phyloP scores from a whole-genome alignment of 2,797 vertebrate species.

The Notamacropus eugenii region DNA sequence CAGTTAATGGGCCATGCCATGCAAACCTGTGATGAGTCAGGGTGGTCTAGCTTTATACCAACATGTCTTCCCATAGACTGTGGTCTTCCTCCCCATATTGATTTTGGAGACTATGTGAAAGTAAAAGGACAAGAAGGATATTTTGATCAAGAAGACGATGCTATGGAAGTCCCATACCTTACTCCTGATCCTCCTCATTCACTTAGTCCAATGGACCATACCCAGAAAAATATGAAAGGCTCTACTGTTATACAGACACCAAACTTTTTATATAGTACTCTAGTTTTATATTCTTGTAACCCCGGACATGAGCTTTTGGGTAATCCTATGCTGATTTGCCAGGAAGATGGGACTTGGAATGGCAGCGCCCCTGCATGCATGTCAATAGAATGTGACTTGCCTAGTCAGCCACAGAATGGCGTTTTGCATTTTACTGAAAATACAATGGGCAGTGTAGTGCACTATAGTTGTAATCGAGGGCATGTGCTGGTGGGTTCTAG shows the following conservation, averaged over 20 bases:
- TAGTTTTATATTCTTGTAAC: constrained; percentile 91
- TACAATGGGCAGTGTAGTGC: constrained; percentile 87
- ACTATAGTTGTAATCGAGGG: constrained; percentile 91
- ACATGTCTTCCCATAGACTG: constrained; percentile 93
- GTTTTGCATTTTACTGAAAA: constrained; percentile 89
- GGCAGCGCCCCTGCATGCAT: constrained; percentile 93
- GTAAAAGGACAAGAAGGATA: constrained; percentile 78
- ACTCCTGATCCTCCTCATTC: constrained; percentile 69
- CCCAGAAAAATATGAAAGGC: constrained; percentile 60
- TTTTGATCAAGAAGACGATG: constrained; percentile 72
- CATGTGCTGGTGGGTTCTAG: constrained; percentile 89
- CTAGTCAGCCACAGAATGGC: constrained; percentile 89
- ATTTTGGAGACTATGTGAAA: constrained; percentile 93
- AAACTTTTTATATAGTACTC: constrained; percentile 91
- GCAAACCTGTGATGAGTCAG: constrained; percentile 94
- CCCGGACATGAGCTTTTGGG: constrained; percentile 91
- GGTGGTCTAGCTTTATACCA: constrained; percentile 94
- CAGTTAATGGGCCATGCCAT: constrained; percentile 94
- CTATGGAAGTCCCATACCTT: constrained; percentile 68
- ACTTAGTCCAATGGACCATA: constrained; percentile 13
- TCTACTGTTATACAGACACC: constrained; percentile 81
- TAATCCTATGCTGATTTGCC: constrained; percentile 88
- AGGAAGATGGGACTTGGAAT: constrained; percentile 95
- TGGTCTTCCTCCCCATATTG: constrained; percentile 96
- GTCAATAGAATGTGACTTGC: constrained; percentile 90